phyloP scores from a whole-genome alignment of 2,113 vertebrate genomes.

The Poicephalus gulielmi region DNA sequence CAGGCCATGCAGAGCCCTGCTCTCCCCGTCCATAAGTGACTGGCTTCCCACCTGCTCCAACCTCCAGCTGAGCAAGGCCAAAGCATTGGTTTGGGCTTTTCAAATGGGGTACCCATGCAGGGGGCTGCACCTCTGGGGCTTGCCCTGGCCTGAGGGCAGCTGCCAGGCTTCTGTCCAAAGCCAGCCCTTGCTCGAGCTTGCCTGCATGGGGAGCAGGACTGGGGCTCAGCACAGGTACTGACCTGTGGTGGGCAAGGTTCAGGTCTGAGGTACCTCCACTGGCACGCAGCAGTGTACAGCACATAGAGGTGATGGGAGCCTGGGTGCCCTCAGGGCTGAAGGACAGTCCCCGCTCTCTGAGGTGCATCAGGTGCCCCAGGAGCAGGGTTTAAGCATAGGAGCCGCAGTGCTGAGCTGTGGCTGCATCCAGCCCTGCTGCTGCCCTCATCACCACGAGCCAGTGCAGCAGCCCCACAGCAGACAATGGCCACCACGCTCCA shows the following conservation, averaged over 20 bases:
- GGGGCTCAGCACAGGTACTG: neutral
- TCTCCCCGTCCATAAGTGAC: rapidly evolving
- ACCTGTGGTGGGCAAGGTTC: rapidly evolving
- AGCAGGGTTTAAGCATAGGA: neutral
- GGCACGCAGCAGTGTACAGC: rapidly evolving
- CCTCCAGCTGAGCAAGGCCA: neutral
- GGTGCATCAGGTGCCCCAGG: neutral
- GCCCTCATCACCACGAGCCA: rapidly evolving
- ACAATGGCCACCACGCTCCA: neutral
- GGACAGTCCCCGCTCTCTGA: neutral
- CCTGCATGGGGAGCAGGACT: rapidly evolving
- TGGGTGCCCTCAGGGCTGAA: neutral
- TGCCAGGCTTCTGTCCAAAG: neutral
- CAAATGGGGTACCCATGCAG: rapidly evolving
- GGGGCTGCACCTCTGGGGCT: neutral
- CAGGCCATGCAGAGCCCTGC: neutral
- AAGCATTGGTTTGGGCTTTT: neutral
- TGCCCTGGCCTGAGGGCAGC: neutral
- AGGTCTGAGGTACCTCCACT: neutral
- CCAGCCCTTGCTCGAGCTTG: neutral
- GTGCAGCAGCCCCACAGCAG: rapidly evolving
- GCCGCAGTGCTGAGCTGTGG: neutral
- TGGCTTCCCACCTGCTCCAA: neutral
- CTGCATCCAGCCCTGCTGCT: neutral
- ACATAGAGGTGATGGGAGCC: neutral